Evolutionary conservation across 2,113 vertebrate species (phyloP).

Genomic region (Ploceus nigricollis): DNA sequence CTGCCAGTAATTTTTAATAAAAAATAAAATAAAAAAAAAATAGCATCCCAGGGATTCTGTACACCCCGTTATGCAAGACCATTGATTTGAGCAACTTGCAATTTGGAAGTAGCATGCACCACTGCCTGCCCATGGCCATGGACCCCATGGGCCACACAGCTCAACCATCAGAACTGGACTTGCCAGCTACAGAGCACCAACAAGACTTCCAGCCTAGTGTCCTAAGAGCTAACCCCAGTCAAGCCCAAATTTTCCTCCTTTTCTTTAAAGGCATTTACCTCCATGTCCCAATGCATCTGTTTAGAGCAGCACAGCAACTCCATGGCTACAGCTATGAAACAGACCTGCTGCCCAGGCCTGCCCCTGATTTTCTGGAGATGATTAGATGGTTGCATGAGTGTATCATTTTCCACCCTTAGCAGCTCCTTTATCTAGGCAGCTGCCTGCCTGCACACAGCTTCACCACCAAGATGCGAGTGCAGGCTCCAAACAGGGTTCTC

Average conservation of each 20-base stretch:
- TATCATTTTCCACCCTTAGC: background rate
- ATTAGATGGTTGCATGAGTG: background rate
- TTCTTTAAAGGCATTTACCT: background rate
- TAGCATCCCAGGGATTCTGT: background rate
- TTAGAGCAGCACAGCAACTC: background rate
- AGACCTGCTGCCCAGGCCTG: background rate
- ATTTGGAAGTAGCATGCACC: background rate
- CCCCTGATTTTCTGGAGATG: background rate
- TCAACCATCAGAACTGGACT: background rate
- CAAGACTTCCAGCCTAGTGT: background rate
- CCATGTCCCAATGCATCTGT: background rate
- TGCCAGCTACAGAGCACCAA: background rate
- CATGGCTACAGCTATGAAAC: background rate
- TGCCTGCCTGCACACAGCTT: background rate
- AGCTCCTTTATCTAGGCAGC: background rate
- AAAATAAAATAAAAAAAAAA: background rate
- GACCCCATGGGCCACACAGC: background rate
- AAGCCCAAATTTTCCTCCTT: background rate
- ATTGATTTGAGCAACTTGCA: background rate
- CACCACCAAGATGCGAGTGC: rapidly evolving
- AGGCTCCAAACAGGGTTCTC: background rate
- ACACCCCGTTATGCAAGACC: background rate
- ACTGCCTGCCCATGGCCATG: rapidly evolving
- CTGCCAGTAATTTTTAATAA: background rate
- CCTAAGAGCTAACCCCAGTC: background rate